Conservation (phyloP, 2,113 vertebrate species). For the Zootoca vivipara region DNA sequence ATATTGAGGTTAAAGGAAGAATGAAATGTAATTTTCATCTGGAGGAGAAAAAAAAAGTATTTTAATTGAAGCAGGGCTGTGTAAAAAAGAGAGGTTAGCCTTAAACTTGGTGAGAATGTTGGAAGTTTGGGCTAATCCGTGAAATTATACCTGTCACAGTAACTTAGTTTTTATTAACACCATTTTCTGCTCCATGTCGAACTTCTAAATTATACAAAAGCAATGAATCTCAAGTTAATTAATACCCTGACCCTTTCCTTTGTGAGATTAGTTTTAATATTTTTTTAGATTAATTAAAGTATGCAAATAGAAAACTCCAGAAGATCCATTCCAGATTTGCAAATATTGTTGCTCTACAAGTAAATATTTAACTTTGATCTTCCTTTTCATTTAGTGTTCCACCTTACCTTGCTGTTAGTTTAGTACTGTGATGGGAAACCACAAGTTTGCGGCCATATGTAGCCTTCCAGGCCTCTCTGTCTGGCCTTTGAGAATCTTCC, state of each 20-base stretch:
- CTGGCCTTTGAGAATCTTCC: too few species aligned
- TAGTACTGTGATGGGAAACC: background rate
- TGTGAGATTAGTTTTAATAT: conserved; percentile 73
- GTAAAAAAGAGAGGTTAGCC: conserved; percentile 27
- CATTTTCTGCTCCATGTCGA: conserved; percentile 65
- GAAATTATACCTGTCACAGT: conserved; percentile 74
- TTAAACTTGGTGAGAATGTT: background rate
- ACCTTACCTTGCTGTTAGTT: background rate
- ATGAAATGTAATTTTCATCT: conserved; percentile 18
- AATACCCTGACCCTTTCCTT: conserved; percentile 70
- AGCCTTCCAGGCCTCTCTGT: background rate
- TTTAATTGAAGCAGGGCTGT: conserved; percentile 27
- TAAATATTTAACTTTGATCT: conserved; percentile 72
- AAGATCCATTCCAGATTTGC: conserved; percentile 64
- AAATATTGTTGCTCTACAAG: conserved; percentile 59
- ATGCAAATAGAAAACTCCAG: conserved; percentile 68
- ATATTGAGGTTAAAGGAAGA: conserved; percentile 34
- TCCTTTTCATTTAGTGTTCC: conserved; percentile 58
- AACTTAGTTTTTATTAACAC: conserved; percentile 71
- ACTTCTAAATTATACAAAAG: conserved; percentile 70
- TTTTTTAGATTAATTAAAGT: conserved; percentile 73
- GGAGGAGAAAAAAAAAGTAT: background rate
- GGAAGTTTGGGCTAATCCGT: conserved; percentile 63
- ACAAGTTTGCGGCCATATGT: too few species aligned
- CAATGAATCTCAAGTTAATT: conserved; percentile 67